Evolutionary conservation across 1,140 invertebrate genomes (phyloP), one percentile per base, ranked within the genome.

Genomic region (Pentalonia nigronervosa): DNA sequence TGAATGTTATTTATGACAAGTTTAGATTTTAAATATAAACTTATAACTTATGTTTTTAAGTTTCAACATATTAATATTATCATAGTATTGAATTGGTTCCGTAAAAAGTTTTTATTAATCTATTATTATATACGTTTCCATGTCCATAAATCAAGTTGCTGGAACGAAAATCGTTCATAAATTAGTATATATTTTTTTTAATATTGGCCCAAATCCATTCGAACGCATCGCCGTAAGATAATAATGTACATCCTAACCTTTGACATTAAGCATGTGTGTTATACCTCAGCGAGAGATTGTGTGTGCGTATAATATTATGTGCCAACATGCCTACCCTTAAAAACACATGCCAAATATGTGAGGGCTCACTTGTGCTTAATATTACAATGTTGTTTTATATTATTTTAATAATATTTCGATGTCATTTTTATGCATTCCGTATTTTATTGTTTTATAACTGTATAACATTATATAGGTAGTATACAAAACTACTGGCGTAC

Each of bases 171-270:
- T 50, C n/a, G 0, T 34, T 50, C 48, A 89, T 89, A 88, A 88
- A 88, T 50, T 34, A 88, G 47, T 34, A 53, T 20, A n/a, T 88
- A n/a, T 67, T n/a, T 88, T 50, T n/a, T 88, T 41, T 50, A 47
- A 87, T n/a, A 48, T 89, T 50, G 2, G 20, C 1, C 48, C 3
- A 8, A 89, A 36, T 34, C 21, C 48, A 89, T 89, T 89, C 4
- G 50, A 89, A 36, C 9, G 34, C n/a, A 53, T n/a, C 30, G 8
- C 60, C 30, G 30, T 76, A 76, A n/a, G 17, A 76, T 89, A 53
- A 53, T 53, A 89, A 89, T 50, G n/a, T 17, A 36, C n/a, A 34
- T 88, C 50, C 8, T 88, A 89, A 23, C 48, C 87, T 89, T 89
- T 89, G 48, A 50, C 21, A 89, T 89, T 89, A 45, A 7, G 9